phyloP scores from a whole-genome alignment of 2,797 vertebrate genomes.

The Gymnothorax javanicus region DNA sequence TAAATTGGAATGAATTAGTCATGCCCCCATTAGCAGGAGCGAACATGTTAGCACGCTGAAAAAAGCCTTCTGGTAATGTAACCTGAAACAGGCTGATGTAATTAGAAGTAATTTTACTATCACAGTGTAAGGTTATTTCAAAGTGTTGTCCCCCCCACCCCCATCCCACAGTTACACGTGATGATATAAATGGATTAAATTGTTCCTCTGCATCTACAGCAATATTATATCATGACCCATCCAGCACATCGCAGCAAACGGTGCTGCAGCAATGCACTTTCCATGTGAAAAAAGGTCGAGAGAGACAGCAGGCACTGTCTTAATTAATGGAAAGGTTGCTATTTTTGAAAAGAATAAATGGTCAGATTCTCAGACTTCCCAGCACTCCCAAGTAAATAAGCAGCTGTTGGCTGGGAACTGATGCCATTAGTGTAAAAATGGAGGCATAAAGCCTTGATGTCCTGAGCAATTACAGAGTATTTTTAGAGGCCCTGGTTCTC shows the following conservation, averaged over 20 bases:
- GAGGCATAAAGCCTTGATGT: background rate
- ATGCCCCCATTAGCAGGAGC: slow-evolving; percentile 23
- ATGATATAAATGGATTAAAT: background rate
- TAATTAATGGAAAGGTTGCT: background rate
- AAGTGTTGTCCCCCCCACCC: background rate
- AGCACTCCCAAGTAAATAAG: slow-evolving; percentile 19
- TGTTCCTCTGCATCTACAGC: background rate
- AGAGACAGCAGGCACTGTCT: background rate
- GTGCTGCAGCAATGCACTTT: background rate
- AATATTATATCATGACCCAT: slow-evolving; percentile 3
- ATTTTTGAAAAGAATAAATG: slow-evolving; percentile 27
- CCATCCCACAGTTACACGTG: background rate
- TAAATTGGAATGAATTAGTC: slow-evolving; percentile 22
- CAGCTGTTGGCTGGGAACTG: slow-evolving; percentile 9
- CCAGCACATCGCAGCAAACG: background rate
- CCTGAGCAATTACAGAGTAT: slow-evolving; percentile 29
- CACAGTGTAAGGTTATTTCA: background rate
- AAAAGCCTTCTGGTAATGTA: slow-evolving; percentile 9
- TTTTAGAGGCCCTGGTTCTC: slow-evolving; percentile 29
- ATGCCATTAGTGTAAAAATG: slow-evolving; percentile 14
- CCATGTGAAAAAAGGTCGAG: background rate
- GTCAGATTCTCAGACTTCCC: slow-evolving; percentile 17
- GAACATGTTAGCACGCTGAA: background rate
- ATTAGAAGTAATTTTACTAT: slow-evolving; percentile 23
- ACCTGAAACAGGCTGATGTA: background rate